phyloP scores from a whole-genome alignment of 2,797 vertebrate species.

The Pangasius macronema region DNA sequence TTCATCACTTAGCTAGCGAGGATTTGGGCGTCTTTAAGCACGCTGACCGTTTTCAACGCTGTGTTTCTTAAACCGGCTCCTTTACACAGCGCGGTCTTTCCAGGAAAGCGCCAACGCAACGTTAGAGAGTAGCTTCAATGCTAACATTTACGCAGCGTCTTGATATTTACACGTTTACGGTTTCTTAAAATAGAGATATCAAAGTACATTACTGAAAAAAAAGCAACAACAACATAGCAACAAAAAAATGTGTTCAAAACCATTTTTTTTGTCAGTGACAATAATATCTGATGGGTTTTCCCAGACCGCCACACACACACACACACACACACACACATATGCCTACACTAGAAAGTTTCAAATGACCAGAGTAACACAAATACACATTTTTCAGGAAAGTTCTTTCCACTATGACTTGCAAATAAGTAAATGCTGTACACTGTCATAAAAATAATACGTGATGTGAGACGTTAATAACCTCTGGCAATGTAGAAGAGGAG shows the following conservation, averaged over 20 bases:
- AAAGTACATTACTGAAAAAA: too few relatives aligned
- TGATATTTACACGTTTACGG: not conserved
- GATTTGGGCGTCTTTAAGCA: not conserved
- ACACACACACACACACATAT: not conserved
- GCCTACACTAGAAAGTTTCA: not conserved
- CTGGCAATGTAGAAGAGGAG: not conserved
- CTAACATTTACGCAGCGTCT: not conserved
- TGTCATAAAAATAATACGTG: not conserved
- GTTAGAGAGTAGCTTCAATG: not conserved
- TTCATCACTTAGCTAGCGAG: not conserved
- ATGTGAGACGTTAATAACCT: not conserved
- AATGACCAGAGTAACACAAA: not conserved
- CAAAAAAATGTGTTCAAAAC: too few relatives aligned
- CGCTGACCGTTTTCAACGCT: too few relatives aligned
- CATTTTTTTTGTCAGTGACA: not conserved
- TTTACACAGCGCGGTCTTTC: not conserved
- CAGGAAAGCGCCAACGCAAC: not conserved
- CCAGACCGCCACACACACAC: not conserved
- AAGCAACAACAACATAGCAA: too few relatives aligned
- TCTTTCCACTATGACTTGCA: not conserved
- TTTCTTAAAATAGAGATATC: not conserved
- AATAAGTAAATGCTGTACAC: not conserved
- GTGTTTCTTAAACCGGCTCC: not conserved
- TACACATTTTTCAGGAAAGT: not conserved
- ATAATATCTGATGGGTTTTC: not conserved